Evolutionary conservation across 2,113 vertebrate species (phyloP), one percentile per base, ranked within the genome.

Genomic region (Dasyurus viverrinus): DNA sequence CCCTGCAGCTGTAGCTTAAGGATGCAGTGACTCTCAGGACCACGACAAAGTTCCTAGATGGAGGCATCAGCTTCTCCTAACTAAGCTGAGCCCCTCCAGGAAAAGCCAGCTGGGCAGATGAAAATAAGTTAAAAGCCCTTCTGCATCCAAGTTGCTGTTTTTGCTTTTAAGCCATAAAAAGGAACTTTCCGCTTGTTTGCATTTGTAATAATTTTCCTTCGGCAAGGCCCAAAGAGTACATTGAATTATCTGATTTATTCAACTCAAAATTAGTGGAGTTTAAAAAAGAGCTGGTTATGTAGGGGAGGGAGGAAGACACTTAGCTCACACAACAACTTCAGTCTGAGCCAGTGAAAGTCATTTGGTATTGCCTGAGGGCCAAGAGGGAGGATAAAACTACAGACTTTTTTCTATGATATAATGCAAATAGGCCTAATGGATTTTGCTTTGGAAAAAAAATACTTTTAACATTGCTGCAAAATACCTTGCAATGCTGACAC

Each of bases 401-500:
- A 89, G 91, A 92, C 53, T 95, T 97, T 94, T 93, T n/a, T 90
- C 54, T 93, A 46, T 95, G 91, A 95, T 96, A 60, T 76, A 97
- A 95, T 92, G 76, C 95, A 92, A 89, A 95, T 94, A 94, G 84
- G 14, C 84, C 94, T 97, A 97, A 97, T 97, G 68, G 91, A 52
- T 93, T 95, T 90, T 95, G 36, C 60, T 76, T 96, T 95, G 36
- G 96, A 89, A 26, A 50, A n/a, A 94, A 36, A 68, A 14, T 16
- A 36, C 57, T 97, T 95, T 93, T 95, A 97, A 97, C 91, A 95
- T 90, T 97, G 94, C 57, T 93, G 46, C 46, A 93, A 97, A 98
- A 93, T 95, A 97, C 94, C 95, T 95, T 68, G 54, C 7, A 97
- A 95, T 98, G 97, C 98, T 68, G 91, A 42, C 91, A 22, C 93